Evolutionary conservation across 1,140 invertebrate species (phyloP).

Genomic region (Conus ventricosus): DNA sequence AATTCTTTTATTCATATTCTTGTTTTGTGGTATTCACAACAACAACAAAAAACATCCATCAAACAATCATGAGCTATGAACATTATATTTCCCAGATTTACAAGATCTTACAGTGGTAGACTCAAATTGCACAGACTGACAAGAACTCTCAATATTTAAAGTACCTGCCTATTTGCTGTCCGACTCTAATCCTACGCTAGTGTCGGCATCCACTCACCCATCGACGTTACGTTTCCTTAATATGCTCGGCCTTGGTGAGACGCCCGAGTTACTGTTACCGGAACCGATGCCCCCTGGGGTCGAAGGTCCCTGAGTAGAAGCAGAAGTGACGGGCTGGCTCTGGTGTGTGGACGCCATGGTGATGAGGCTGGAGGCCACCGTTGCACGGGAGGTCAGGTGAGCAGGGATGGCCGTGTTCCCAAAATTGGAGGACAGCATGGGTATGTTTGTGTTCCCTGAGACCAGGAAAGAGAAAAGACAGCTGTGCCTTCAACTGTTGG

Average conservation of each 20-base stretch:
- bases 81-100: too few relatives aligned
- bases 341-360: slow-evolving; percentile 38
- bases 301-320: slow-evolving; percentile 12
- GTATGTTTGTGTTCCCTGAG: background rate
- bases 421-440: slow-evolving; percentile 23
- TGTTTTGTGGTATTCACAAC: too few relatives aligned
- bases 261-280: slow-evolving; percentile 73
- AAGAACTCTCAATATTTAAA: too few relatives aligned
- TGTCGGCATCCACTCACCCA: slow-evolving; percentile 68
- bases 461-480: too few relatives aligned
- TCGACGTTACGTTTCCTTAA: slow-evolving; percentile 81
- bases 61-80: too few relatives aligned
- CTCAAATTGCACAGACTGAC: too few relatives aligned
- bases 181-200: too few relatives aligned
- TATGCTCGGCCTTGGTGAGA: slow-evolving; percentile 83
- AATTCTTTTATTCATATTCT: too few relatives aligned
- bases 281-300: slow-evolving; percentile 25
- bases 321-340: slow-evolving; percentile 16
- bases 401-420: background rate
- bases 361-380: slow-evolving; percentile 44
- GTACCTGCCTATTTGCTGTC: too few relatives aligned
- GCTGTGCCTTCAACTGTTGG: too few relatives aligned
- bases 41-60: too few relatives aligned
- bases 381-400: slow-evolving; percentile 27
- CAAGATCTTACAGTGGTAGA: too few relatives aligned